Evolutionary conservation across 2,888 invertebrate genomes (phyloP), one percentile per base, ranked within the genome.

Genomic region (Sinelater perroti): DNA sequence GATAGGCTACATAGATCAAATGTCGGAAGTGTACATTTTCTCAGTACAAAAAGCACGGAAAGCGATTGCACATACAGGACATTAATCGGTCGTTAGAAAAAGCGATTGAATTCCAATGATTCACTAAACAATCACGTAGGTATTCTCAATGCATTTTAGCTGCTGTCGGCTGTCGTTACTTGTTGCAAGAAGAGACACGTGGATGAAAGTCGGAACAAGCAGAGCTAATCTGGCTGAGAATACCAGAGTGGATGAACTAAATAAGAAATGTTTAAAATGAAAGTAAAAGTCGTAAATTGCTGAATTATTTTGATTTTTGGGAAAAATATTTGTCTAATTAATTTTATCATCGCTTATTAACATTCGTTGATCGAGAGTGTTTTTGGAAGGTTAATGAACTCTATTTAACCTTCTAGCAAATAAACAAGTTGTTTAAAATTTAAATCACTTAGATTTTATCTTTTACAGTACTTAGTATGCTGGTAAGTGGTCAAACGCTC

Each of bases 271-370:
- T 51, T 35, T 36, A 44, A 28, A 45, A 57, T 30, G 52, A 57
- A 57, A 57, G 56, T 57, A 57, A 57, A 57, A 57, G 56, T 57
- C 45, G 26, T 46, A n/a, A 24, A 28, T 38, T 20, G n/a, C n/a
- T n/a, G n/a, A n/a, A n/a, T n/a, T n/a, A n/a, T n/a, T n/a, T n/a
- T n/a, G n/a, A n/a, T n/a, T n/a, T n/a, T n/a, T n/a, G n/a, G n/a
- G n/a, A n/a, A n/a, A n/a, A n/a, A n/a, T n/a, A n/a, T n/a, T n/a
- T n/a, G n/a, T n/a, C n/a, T n/a, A n/a, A n/a, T n/a, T n/a, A n/a
- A n/a, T n/a, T n/a, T n/a, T n/a, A n/a, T n/a, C n/a, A n/a, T n/a
- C n/a, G n/a, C n/a, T n/a, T n/a, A n/a, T n/a, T n/a, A n/a, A n/a
- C n/a, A n/a, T n/a, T n/a, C n/a, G n/a, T n/a, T n/a, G n/a, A n/a